Evolutionary conservation across 2,113 vertebrate species (phyloP), one percentile per base, ranked within the genome.

Genomic region (Ovibos moschatus): DNA sequence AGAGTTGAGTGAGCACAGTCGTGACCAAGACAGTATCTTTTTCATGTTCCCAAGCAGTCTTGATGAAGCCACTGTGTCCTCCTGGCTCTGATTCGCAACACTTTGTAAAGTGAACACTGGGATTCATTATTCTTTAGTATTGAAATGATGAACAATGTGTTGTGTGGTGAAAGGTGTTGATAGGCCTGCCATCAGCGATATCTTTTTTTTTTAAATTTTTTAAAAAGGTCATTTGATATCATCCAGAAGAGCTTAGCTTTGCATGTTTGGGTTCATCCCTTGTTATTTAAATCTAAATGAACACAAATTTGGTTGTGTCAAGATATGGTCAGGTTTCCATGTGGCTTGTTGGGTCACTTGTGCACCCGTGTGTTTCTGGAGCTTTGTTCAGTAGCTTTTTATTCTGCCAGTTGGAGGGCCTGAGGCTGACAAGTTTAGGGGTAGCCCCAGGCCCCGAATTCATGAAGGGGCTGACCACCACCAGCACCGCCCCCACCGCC

Each of bases 391-490:
- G 13, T 16, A 45, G 74, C 43, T 60, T 47, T 40, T 58, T 21
- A 4, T 25, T 74, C 79, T 71, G 19, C 51, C 33, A 5, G 85
- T 13, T 4, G 58, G 40, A 58, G 55, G 43, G 19, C 14, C 36
- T 0, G 10, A 45, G 36, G 11, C 82, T 28, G 10, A 57, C 36
- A 7, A 9, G 14, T 12, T 10, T 3, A 43, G 16, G 6, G 6
- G 40, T 36, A 6, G 2, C 2, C 47, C 23, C 47, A 3, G 71
- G 17, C 15, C 55, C 58, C 19, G 3, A 1, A 7, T 43, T 7
- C 33, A 1, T 0, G 0, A 25, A 15, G 14, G 50, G 15, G 47
- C 30, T 7, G 47, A 9, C 7, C 4, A 45, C 40, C 12, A 23
- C 19, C 16, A 5, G 33, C 55, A 25, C 9, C 7, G 71, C 7